Base-by-base conservation (phyloP, 53 echinoderm and acorn worm genomes). In the Arbacia lixula region DNA sequence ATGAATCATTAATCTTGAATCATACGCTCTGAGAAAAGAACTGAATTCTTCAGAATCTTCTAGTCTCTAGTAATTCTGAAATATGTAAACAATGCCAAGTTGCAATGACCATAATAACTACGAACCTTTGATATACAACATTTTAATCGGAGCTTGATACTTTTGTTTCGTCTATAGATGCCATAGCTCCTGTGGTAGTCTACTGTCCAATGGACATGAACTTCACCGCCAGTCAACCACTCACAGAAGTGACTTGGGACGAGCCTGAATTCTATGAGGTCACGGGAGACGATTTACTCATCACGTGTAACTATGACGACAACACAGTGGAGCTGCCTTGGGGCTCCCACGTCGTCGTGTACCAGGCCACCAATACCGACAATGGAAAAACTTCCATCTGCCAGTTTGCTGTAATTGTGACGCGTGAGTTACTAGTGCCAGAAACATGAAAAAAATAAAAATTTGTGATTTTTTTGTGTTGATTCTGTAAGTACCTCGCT, bases 371-470 rank as follows among this genome's bases (percentile, higher is more conserved):
- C 9, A 92, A 92, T 32, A 74, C 83, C 22, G 84, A 90, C 35
- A 95, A 71, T 28, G 87, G 85, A 36, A 90, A 95, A 60, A 83
- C 77, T 2, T 65, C 71, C 19, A 63, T 85, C 19, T 95, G 95
- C 60, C 84, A 88, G 16, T 94, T 94, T 40, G 30, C 24, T 12
- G 72, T 94, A 6, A 66, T 77, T 33, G 52, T 94, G 24, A 38
- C 42, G 64, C 94, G 94, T 94, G 64, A 94, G 71, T 66, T n/a
- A n/a, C n/a, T n/a, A n/a, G n/a, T n/a, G n/a, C n/a, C n/a, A n/a
- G n/a, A n/a, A n/a, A n/a, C n/a, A n/a, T n/a, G n/a, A n/a, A n/a
- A n/a, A n/a, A n/a, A n/a, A n/a, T n/a, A n/a, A n/a, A n/a, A n/a
- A n/a, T n/a, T n/a, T n/a, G n/a, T n/a, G n/a, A n/a, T n/a, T n/a